Evolutionary conservation across 1,140 invertebrate species (phyloP).

Genomic region (Calliphora vicina): DNA sequence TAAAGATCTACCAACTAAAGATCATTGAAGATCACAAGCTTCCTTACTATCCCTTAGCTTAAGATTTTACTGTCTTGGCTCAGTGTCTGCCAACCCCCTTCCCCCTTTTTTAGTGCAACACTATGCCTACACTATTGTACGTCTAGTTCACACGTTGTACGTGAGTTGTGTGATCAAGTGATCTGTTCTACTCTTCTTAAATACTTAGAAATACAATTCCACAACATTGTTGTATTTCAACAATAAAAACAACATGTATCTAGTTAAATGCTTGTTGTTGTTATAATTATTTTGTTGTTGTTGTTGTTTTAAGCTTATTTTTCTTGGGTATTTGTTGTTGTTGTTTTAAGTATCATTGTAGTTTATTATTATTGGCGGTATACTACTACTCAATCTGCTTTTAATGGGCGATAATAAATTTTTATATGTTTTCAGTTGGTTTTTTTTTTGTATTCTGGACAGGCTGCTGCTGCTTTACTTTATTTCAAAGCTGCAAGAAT

Average conservation of each 20-base stretch:
- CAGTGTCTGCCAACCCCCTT: no score
- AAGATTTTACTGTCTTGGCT: no score
- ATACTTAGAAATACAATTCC: neutral
- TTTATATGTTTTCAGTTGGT: neutral
- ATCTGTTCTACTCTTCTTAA: neutral
- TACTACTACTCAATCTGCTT: neutral
- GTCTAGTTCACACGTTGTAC: neutral
- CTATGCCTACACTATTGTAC: no score
- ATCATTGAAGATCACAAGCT: no score
- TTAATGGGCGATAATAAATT: neutral
- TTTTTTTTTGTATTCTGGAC: neutral
- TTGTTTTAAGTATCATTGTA: no score
- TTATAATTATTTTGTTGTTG: neutral
- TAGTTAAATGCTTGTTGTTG: neutral
- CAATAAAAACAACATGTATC: neutral
- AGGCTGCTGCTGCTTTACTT: no score
- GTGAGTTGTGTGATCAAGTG: neutral
- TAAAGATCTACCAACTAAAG: no score
- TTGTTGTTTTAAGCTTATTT: neutral
- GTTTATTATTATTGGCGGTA: neutral
- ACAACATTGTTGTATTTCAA: neutral
- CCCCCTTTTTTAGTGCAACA: no score
- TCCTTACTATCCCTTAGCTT: no score
- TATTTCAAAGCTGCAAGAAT: no score
- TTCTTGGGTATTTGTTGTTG: neutral